Evolutionary conservation across 2,888 invertebrate species (phyloP), one percentile per base, ranked within the genome.

Genomic region (Lithosia quadra): DNA sequence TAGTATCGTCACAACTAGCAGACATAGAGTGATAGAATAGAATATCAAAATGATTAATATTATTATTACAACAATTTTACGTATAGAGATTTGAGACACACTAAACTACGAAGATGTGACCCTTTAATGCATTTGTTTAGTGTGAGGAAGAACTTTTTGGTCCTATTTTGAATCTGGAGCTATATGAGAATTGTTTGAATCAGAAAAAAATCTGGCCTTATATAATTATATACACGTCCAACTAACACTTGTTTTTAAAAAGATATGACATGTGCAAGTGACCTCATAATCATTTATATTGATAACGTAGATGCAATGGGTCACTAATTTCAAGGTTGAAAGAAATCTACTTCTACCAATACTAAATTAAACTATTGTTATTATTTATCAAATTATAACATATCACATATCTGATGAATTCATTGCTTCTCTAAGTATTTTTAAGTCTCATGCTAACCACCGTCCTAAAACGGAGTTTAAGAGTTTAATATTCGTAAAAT

Each of bases 371-470:
- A 67, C 68, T 71, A 76, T 71, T 65, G 56, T 67, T 74, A 78
- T 61, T 21, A n/a, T 58, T 74, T 64, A 13, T 62, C 67, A 81
- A 79, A 79, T 82, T 76, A 84, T 83, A 79, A 79, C 83, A 82
- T 88, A 90, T 89, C 90, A 90, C 90, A 90, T 84, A 81, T 72
- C 87, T 89, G 88, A 88, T 82, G 86, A 88, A 84, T 84, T 75
- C 61, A 81, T 74, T 72, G 67, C 66, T 43, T 64, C 22, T 74
- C 67, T 77, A 76, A 74, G 65, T 71, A 33, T 65, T 73, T 28
- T 61, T 68, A 68, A 78, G 55, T 72, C 65, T 78, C 75, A 75
- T 73, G 68, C 63, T 63, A 69, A 69, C 73, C 63, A 76, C 68
- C 67, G 78, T 53, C 43, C 53, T 53, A 63, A 72, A 78, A 80